Base-by-base conservation (phyloP, 2,888 invertebrate species). In the Melinaea marsaeus region DNA sequence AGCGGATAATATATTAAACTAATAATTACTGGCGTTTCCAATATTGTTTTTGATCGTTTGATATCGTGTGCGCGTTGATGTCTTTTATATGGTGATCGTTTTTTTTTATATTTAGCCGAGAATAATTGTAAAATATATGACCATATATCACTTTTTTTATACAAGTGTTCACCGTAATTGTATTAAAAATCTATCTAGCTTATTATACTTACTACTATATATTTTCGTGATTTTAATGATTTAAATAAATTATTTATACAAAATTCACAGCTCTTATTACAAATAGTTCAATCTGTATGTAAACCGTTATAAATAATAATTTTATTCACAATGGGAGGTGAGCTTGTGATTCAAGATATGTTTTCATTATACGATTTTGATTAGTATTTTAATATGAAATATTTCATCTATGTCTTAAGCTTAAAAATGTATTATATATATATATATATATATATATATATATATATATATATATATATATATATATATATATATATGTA, bases 301-400 rank as follows among this genome's bases (percentile, higher is more conserved):
- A 62, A 60, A 71, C 70, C 70, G 70, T 71, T 71, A 69, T 13
- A 34, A 56, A 56, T 61, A 60, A 59, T 66, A 61, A 61, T 63
- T 68, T 69, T 65, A 64, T 61, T 65, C 65, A 72, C 69, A 71
- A 69, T 71, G 67, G 69, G 58, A 57, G 55, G 59, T 63, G 58
- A 61, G 61, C 64, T 61, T 60, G 68, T 62, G 59, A 67, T 69
- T 63, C 62, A 64, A 11, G n/a, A 7, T n/a, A 11, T 33, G 62
- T 64, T 64, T 67, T 62, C 69, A 69, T 64, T 55, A 54, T 56
- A 63, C 60, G 59, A 55, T 35, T 48, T 34, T 32, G 33, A n/a
- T 7, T 32, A 32, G 32, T 51, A 51, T 32, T 51, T 51, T 6
- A 32, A 11, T 32, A n/a, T 9, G 9, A 32, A 22, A 22, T 22